These are phyloP conservation scores for Tortricodes alternella DNA, from an alignment of 2,888 invertebrate genomes.

Conservation along the genomic window DNA sequence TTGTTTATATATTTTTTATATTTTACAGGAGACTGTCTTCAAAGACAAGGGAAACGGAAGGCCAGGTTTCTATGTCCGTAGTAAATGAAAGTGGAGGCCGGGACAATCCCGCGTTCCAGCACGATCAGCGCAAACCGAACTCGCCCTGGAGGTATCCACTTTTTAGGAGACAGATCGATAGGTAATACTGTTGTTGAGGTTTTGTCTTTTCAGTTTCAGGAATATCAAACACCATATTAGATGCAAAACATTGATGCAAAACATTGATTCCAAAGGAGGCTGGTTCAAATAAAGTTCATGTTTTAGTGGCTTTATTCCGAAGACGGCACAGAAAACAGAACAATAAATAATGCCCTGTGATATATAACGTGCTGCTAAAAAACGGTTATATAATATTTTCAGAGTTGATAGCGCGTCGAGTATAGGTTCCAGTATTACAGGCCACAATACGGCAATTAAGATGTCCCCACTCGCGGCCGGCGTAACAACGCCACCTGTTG, in stretches of 20 bases:
- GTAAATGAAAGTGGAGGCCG: conserved; percentile 76
- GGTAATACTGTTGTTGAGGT: no score
- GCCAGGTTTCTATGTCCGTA: conserved; percentile 70
- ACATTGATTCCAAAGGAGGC: no score
- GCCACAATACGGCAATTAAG: conserved; percentile 79
- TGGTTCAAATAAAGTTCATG: no score
- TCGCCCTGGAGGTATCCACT: conserved; percentile 89
- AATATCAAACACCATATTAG: no score
- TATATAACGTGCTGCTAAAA: no score
- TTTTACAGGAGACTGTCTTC: conserved; percentile 85
- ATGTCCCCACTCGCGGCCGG: conserved; percentile 72
- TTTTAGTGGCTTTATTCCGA: no score
- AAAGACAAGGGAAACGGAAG: conserved; percentile 84
- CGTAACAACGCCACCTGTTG: conserved; percentile 45
- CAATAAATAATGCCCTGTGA: no score
- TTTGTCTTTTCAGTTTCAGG: no score
- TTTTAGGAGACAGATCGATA: conserved; percentile 74
- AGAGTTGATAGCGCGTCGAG: conserved; percentile 82
- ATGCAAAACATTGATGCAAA: no score
- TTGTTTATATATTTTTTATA: not conserved
- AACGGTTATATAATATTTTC: conserved; percentile 40
- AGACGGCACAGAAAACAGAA: no score
- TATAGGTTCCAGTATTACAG: conserved; percentile 83
- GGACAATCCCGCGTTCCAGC: conserved; percentile 88
- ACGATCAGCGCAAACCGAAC: conserved; percentile 84